A percentile compares a stretch with the other conserved stretches of the same genome.
phyloP scores from a whole-genome alignment of 2,113 vertebrate genomes.

The Platycercus adscitus region DNA sequence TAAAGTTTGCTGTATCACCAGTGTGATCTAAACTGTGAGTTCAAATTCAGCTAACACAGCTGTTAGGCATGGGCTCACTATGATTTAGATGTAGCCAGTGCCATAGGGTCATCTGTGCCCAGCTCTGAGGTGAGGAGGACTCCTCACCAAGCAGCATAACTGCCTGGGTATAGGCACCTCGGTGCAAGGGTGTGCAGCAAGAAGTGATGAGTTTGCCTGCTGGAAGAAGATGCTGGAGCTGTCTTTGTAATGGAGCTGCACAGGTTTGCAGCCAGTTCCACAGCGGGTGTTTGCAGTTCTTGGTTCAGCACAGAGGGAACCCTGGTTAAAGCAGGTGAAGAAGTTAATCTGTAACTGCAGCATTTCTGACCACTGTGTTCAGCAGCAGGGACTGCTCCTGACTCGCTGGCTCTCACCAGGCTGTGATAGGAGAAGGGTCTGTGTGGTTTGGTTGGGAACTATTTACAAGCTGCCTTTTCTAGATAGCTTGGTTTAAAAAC shows the following conservation, averaged over 20 bases:
- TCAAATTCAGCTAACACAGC: background rate
- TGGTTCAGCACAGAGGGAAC: background rate
- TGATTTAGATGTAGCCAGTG: background rate
- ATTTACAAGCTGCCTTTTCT: constrained; percentile 22
- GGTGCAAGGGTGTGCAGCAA: background rate
- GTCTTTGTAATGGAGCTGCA: background rate
- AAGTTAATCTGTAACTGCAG: constrained; percentile 67
- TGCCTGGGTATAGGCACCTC: background rate
- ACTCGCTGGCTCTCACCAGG: background rate
- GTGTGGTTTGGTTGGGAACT: constrained; percentile 40
- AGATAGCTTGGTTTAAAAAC: background rate
- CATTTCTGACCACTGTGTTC: background rate
- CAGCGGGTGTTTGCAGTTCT: background rate
- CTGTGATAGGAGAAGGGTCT: background rate
- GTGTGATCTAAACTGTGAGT: background rate
- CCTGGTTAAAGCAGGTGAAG: background rate
- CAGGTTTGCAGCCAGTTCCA: background rate
- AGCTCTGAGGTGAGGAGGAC: background rate
- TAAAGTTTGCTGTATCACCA: background rate
- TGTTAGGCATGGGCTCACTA: accelerated
- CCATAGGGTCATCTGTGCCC: background rate
- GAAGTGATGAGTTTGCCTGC: background rate
- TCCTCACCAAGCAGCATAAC: background rate
- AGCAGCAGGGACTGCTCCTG: background rate
- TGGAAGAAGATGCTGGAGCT: background rate